These are phyloP conservation scores for Nephila pilipes DNA, from an alignment of 1,140 invertebrate species.

Conservation along the genomic window DNA sequence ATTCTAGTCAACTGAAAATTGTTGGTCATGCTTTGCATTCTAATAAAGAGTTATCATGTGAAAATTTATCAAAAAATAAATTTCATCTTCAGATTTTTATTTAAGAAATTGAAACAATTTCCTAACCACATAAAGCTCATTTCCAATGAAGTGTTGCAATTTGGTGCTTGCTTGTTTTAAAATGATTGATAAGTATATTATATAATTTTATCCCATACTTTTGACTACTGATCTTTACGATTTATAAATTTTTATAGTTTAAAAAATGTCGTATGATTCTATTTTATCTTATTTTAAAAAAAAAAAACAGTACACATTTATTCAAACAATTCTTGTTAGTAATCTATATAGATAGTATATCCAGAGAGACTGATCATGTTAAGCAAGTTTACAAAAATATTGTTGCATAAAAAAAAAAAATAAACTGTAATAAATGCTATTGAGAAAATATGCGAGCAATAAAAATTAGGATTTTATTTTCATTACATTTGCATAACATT, in stretches of 20 bases:
- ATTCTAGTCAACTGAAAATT: slow-evolving; percentile 58
- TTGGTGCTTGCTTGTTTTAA: neutral
- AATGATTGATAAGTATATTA: neutral
- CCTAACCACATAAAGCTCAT: neutral
- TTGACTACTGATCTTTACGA: neutral
- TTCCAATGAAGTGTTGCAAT: neutral
- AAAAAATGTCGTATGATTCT: neutral
- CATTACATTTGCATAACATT: too few relatives aligned
- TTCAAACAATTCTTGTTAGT: neutral
- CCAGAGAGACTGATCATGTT: neutral
- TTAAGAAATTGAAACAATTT: neutral
- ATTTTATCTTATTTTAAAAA: neutral
- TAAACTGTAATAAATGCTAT: too few relatives aligned
- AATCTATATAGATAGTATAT: neutral
- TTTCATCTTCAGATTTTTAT: neutral
- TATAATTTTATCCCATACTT: neutral
- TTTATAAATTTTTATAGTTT: neutral
- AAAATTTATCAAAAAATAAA: neutral
- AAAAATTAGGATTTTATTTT: too few relatives aligned
- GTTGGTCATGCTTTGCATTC: slow-evolving; percentile 19
- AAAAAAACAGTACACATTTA: neutral
- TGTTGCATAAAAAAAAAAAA: too few relatives aligned
- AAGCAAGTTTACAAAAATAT: too few relatives aligned
- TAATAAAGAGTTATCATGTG: neutral
- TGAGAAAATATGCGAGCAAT: too few relatives aligned